phyloP scores from a whole-genome alignment of 2,888 invertebrate genomes.

The Polylopha cassiicola region DNA sequence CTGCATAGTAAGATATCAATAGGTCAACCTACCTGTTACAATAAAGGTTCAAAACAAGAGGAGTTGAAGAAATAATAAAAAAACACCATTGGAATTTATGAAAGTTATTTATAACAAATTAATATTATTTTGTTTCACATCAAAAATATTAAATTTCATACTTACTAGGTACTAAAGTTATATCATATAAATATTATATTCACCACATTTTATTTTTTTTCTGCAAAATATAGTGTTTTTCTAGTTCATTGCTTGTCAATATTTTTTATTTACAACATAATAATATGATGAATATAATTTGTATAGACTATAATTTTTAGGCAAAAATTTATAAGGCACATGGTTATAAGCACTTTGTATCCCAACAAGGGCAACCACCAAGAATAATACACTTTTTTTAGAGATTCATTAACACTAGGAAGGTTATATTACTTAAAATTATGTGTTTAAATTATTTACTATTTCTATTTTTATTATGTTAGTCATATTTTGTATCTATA shows the following conservation, averaged over 20 bases:
- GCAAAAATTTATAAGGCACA: slow-evolving; percentile 18
- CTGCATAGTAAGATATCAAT: too few species aligned
- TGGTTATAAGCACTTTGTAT: slow-evolving; percentile 15
- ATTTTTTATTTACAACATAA: slow-evolving; percentile 6
- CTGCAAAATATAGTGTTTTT: too few species aligned
- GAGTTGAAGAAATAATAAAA: slow-evolving; percentile 16
- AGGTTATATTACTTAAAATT: background rate
- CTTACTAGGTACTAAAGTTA: too few species aligned
- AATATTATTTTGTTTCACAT: slow-evolving; percentile 41
- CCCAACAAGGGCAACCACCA: slow-evolving; percentile 14
- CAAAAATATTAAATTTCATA: slow-evolving; percentile 46
- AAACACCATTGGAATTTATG: slow-evolving; percentile 40
- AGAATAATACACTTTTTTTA: background rate
- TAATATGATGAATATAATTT: slow-evolving; percentile 17
- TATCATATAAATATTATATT: slow-evolving; percentile 25
- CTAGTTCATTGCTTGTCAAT: too few species aligned
- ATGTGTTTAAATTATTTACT: slow-evolving; percentile 1
- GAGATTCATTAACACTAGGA: slow-evolving; percentile 13
- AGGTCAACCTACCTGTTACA: too few species aligned
- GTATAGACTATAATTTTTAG: slow-evolving; percentile 23
- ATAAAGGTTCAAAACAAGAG: too few species aligned
- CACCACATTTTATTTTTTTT: too few species aligned
- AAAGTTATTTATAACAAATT: slow-evolving; percentile 39
- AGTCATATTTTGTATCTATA: too few species aligned
- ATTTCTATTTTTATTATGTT: too few species aligned